phyloP scores from a whole-genome alignment of 1,140 invertebrate genomes.

The Cotesia chilonis region DNA sequence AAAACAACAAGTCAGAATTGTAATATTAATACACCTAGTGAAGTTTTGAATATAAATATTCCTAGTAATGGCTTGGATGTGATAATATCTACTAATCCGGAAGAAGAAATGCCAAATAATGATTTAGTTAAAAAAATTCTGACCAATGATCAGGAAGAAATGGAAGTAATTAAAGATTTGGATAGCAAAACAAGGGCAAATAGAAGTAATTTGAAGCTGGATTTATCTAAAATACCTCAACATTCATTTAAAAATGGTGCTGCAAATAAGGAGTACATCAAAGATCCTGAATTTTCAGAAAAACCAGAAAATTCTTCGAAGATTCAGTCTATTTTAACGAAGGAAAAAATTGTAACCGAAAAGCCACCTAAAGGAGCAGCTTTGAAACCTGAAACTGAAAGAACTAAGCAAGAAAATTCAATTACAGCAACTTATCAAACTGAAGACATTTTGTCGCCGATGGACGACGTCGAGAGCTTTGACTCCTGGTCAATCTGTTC shows the following conservation, averaged over 20 bases:
- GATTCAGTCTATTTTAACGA: conserved; percentile 49
- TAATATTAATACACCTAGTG: too few species aligned
- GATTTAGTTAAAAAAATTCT: background rate
- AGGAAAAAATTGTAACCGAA: conserved; percentile 51
- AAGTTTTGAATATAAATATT: too few species aligned
- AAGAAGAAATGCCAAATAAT: background rate
- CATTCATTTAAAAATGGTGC: conserved; percentile 53
- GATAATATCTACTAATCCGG: background rate
- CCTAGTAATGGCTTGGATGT: conserved; percentile 34
- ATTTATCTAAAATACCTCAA: conserved; percentile 72
- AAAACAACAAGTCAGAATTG: too few species aligned
- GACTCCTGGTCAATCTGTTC: conserved; percentile 78
- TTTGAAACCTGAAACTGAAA: background rate
- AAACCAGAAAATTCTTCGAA: conserved; percentile 41
- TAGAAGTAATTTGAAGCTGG: conserved; percentile 70
- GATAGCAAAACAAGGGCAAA: conserved; percentile 1
- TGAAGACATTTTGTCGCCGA: conserved; percentile 68
- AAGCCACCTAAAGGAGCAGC: conserved; percentile 44
- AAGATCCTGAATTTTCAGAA: conserved; percentile 33
- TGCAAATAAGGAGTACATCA: conserved; percentile 45
- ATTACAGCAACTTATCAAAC: conserved; percentile 25
- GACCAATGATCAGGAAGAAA: background rate
- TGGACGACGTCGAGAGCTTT: conserved; percentile 71
- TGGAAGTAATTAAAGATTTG: background rate
- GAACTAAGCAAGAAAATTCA: background rate